Base-by-base conservation (phyloP, 2,113 vertebrate genomes). In the Daphoenositta chrysoptera region DNA sequence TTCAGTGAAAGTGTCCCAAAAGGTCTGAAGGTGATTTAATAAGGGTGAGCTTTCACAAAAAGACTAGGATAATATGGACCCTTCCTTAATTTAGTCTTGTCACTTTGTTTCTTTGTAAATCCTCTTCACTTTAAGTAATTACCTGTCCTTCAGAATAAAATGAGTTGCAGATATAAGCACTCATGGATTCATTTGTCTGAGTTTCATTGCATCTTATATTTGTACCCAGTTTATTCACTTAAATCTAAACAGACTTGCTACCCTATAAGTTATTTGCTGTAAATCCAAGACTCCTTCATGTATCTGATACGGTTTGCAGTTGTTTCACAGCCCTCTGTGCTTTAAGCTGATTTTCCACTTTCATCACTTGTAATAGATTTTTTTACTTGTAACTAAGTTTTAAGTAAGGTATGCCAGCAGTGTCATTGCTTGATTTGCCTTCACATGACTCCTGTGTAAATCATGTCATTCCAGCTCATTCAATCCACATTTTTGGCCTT, bases 181-280 rank as follows among this genome's bases (percentile, higher is more conserved):
- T 56, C n/a, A 70, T 18, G 40, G 20, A 54, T 48, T 75, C 4
- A 83, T 71, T 65, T 66, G 9, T 9, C 2, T 61, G 31, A 26
- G 15, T 76, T 89, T 45, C 8, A 27, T 53, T 76, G 61, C 4
- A 44, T 56, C 85, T 51, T 40, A 17, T 45, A 70, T 51, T 70
- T 24, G 8, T 27, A 69, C 2, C 2, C 23, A 20, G 9, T 83
- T 79, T 66, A 47, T 56, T 83, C 7, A 1, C 18, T 79, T 57
- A 70, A 90, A 71, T 82, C 17, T 69, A 68, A 76, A 44, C 53
- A n/a, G 18, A 60, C 17, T 37, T 60, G 8, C 26, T 31, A 13
- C 30, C 3, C 0, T 1, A 11, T 6, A 35, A 39, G 23, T 30
- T 66, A 26, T 2, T 50, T 9, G 4, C 31, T 88, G 35, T 37